These are phyloP conservation scores for Nomada ruficornis DNA, from an alignment of 2,888 invertebrate species.

Conservation along the genomic window DNA sequence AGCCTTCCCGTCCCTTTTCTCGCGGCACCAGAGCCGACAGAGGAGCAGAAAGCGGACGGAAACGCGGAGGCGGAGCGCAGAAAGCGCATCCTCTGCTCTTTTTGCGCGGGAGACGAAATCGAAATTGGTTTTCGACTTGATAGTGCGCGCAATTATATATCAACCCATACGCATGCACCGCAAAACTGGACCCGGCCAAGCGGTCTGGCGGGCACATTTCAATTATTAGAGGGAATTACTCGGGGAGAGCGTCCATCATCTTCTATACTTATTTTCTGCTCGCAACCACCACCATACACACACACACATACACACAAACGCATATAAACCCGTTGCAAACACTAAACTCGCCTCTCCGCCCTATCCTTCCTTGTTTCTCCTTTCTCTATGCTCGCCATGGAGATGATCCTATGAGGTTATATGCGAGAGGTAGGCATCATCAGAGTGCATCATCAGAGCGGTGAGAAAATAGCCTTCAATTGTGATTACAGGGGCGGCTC, in stretches of 20 bases:
- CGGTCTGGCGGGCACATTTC: conserved; percentile 83
- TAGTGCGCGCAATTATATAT: conserved; percentile 71
- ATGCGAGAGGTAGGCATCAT: conserved; percentile 80
- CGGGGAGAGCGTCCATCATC: conserved; percentile 82
- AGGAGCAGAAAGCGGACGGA: background rate
- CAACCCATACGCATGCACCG: conserved; percentile 70
- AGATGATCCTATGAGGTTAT: conserved; percentile 82
- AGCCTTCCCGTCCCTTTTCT: background rate
- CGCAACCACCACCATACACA: conserved; percentile 77
- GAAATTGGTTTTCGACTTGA: conserved; percentile 70
- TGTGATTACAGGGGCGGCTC: conserved; percentile 84
- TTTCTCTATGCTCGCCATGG: conserved; percentile 69
- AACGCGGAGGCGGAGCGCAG: conserved; percentile 7
- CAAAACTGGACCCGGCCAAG: conserved; percentile 71
- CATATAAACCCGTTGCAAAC: conserved; percentile 52
- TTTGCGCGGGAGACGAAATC: conserved; percentile 65
- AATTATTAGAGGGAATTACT: conserved; percentile 85
- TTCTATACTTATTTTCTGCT: conserved; percentile 84
- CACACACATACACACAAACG: conserved; percentile 57
- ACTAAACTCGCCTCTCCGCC: conserved; percentile 60
- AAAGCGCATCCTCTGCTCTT: conserved; percentile 22
- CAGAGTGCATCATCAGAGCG: conserved; percentile 84
- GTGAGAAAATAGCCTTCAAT: conserved; percentile 85
- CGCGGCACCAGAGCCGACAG: background rate
- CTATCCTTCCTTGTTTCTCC: conserved; percentile 3